phyloP scores from a whole-genome alignment of 1,140 invertebrate species.

The Heliconius congener region DNA sequence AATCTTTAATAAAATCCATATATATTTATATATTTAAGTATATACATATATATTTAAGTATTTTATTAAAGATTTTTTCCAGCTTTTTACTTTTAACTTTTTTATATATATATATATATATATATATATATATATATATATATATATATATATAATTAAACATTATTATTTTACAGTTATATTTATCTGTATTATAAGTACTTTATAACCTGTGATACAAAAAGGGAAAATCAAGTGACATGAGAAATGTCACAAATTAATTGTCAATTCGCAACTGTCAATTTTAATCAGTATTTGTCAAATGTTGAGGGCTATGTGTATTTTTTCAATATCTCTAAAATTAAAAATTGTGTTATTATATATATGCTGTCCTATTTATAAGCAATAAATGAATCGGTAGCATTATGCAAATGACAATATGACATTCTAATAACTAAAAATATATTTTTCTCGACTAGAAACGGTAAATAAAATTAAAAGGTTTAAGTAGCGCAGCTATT shows the following conservation, averaged over 20 bases:
- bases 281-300: slow-evolving; percentile 21
- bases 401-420: not conserved
- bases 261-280: not conserved
- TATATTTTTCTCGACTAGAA: slow-evolving; percentile 5
- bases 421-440: not conserved
- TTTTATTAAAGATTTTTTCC: too few species aligned
- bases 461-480: slow-evolving; percentile 23
- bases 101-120: too few species aligned
- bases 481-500: slow-evolving; percentile 34
- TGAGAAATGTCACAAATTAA: not conserved
- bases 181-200: not conserved
- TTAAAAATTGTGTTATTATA: slow-evolving; percentile 8
- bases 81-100: too few species aligned
- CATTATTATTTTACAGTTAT: not conserved
- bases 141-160: too few species aligned
- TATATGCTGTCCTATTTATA: not conserved
- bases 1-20: too few species aligned
- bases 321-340: slow-evolving; percentile 17
- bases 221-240: not conserved
- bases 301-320: slow-evolving; percentile 3
- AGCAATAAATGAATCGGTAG: not conserved
- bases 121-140: too few species aligned
- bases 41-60: too few species aligned
- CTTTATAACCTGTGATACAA: not conserved
- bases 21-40: too few species aligned